Evolutionary conservation across 2,797 vertebrate species (phyloP).

Genomic region (Rhyacichthys aspro): DNA sequence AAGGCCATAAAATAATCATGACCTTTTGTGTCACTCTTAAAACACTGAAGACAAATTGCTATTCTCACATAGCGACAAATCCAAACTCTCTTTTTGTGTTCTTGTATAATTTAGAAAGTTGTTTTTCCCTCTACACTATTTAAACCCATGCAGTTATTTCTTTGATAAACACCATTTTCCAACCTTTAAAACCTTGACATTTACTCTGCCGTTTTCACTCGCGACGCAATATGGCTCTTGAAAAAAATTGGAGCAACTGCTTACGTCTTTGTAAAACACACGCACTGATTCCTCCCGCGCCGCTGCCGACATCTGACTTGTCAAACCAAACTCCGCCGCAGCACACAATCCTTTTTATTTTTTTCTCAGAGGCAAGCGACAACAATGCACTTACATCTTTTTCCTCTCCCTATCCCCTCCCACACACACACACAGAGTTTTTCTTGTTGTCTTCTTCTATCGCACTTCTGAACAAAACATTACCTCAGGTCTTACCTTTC

Average conservation of each 20-base stretch:
- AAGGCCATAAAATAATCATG: no score
- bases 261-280: constrained; percentile 42
- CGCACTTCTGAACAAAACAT: constrained; percentile 56
- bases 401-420: constrained; percentile 37
- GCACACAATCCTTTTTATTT: constrained; percentile 18
- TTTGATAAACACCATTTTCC: constrained; percentile 29
- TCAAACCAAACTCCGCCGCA: constrained; percentile 48
- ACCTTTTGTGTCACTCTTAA: no score
- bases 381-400: constrained; percentile 49
- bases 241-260: constrained; percentile 12
- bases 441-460: constrained; percentile 43
- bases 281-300: constrained; percentile 17
- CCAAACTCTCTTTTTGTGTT: no score
- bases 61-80: no score
- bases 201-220: constrained; percentile 36
- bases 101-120: no score
- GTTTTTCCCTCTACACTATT: background rate
- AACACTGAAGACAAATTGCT: no score
- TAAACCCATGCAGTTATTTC: background rate
- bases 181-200: constrained; percentile 42
- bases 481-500: constrained; percentile 73
- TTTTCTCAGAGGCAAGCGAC: constrained; percentile 41
- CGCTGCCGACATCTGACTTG: constrained; percentile 58
- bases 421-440: constrained; percentile 27
- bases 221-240: constrained; percentile 11